Evolutionary conservation across 1,140 invertebrate species (phyloP).

Genomic region (Drosophila serrata): DNA sequence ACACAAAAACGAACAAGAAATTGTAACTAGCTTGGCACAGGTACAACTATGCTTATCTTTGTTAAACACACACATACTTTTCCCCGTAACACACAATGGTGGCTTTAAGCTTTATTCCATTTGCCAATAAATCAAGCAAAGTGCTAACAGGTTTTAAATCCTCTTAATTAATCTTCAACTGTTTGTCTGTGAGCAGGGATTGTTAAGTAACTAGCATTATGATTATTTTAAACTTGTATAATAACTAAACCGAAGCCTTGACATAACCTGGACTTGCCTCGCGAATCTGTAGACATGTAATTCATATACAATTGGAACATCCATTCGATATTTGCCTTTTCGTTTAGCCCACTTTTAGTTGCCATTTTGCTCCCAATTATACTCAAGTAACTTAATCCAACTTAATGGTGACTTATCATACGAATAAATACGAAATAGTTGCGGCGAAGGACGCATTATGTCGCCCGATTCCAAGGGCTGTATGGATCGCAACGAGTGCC

Average conservation of each 20-base stretch:
- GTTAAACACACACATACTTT: constrained; percentile 46
- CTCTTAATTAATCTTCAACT: no score
- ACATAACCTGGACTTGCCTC: constrained; percentile 29
- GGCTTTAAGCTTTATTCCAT: constrained; percentile 17
- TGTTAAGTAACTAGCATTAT: neutral
- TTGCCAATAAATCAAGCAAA: constrained; percentile 10
- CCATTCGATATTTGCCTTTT: constrained; percentile 33
- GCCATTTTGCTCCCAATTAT: constrained; percentile 9
- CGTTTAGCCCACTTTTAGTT: constrained; percentile 37
- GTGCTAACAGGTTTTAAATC: neutral
- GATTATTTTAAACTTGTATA: neutral
- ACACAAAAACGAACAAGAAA: constrained; percentile 20
- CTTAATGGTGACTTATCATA: constrained; percentile 19
- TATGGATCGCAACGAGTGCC: constrained; percentile 97
- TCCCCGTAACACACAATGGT: constrained; percentile 3
- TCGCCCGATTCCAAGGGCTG: constrained; percentile 95
- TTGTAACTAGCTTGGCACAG: constrained; percentile 51
- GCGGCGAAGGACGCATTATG: constrained; percentile 95
- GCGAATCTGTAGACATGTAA: neutral
- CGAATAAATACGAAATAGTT: constrained; percentile 87
- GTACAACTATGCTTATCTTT: constrained; percentile 39
- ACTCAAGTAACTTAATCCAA: constrained; percentile 28
- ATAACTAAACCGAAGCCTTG: no score
- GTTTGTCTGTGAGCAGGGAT: neutral
- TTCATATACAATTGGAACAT: constrained; percentile 44